Evolutionary conservation across 1,140 invertebrate species (phyloP), one percentile per base, ranked within the genome.

Genomic region (Caenorhabditis elegans): DNA sequence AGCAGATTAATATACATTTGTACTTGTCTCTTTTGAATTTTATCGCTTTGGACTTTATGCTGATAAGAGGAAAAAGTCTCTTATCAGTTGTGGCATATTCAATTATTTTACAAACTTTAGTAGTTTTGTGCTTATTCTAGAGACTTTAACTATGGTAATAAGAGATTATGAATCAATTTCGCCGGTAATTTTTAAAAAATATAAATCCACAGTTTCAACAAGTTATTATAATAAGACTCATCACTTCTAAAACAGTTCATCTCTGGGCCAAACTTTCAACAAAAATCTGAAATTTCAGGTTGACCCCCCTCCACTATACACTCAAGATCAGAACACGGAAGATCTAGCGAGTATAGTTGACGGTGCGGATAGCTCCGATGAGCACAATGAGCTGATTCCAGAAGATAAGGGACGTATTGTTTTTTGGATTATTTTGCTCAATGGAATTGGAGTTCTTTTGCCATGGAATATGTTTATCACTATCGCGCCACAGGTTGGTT

Each of bases 401-500:
- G 10, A 1, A 11, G 60, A 70, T 22, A 70, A 77, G 19, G 26
- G 75, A 51, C 17, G 78, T 28, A 65, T 82, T 8, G 80, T 82
- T 13, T 82, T 51, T 17, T 28, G 47, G 22, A 76, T 82, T 26
- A 55, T 82, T 34, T 28, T 82, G 17, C 24, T 82, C 8, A 82
- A 82, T 60, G 80, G 80, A 76, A 60, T 82, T 19, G 80, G 80
- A 34, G 80, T 82, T 17, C 51, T 82, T 28, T 34, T 82, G 26
- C 80, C 80, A 26, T 82, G 80, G 80, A 82, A 82, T 78, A 82
- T 82, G 80, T 82, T 82, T 19, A 82, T 82, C 47, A 82, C 80
- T 5, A 82, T 82, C 28, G 80, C 80, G 4, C 80, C 80, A 3
- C 17, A 82, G 22, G 80, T 82, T n/a, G 3, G 78, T 39, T 8